phyloP scores from a whole-genome alignment of 2,797 vertebrate genomes.

The Holocentrus rufus region DNA sequence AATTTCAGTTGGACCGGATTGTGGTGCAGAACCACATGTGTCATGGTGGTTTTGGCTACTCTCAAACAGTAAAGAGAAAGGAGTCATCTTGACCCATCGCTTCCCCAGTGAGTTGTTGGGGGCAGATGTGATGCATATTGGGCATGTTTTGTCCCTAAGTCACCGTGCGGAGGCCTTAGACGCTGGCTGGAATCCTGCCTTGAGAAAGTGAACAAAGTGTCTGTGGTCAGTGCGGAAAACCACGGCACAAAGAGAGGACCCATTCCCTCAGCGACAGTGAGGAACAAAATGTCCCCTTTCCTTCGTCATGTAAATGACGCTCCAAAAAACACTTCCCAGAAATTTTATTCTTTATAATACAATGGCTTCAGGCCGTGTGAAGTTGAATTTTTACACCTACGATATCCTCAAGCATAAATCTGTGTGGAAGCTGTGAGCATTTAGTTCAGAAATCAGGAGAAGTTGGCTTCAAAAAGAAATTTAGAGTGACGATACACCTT shows the following conservation, averaged over 20 bases:
- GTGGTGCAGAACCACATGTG: conserved; percentile 67
- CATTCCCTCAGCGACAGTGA: conserved; percentile 50
- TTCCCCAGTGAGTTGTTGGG: conserved; percentile 52
- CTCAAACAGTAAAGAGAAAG: conserved; percentile 38
- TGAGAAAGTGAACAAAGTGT: conserved; percentile 72
- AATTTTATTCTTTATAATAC: conserved; percentile 27
- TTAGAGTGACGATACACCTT: not conserved
- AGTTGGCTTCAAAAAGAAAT: not conserved
- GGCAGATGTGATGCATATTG: conserved; percentile 66
- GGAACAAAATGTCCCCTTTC: conserved; percentile 59
- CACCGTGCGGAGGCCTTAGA: conserved; percentile 39
- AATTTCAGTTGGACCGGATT: conserved; percentile 55
- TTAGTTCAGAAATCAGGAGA: not conserved
- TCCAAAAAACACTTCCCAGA: conserved; percentile 60
- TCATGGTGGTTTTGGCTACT: conserved; percentile 68
- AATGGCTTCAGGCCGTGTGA: conserved; percentile 32
- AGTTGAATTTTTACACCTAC: conserved; percentile 42
- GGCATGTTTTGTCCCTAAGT: conserved; percentile 65
- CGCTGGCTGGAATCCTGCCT: conserved; percentile 62
- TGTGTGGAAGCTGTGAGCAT: not conserved
- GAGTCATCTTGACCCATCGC: conserved; percentile 49
- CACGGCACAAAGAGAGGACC: conserved; percentile 55
- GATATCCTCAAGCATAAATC: conserved; percentile 8
- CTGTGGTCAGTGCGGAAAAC: conserved; percentile 63
- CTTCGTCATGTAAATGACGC: conserved; percentile 44